Evolutionary conservation across 2,113 vertebrate species (phyloP).

Genomic region (Odobenus rosmarus): DNA sequence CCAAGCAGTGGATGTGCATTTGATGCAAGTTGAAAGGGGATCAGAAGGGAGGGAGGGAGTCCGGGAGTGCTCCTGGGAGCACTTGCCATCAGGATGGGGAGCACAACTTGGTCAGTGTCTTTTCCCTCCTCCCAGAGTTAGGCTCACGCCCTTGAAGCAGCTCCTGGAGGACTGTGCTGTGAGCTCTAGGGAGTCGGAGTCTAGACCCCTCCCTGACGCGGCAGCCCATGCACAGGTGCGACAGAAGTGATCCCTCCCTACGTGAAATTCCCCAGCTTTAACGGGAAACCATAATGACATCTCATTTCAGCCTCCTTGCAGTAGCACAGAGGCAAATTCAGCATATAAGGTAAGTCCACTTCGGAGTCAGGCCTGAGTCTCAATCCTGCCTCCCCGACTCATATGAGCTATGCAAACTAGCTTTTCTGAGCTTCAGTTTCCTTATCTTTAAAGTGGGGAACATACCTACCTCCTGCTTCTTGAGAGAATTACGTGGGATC

Average conservation of each 20-base stretch:
- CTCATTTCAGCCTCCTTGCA: neutral
- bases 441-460: neutral
- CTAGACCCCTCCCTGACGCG: neutral
- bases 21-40: neutral
- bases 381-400: neutral
- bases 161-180: neutral
- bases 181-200: neutral
- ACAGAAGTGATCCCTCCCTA: too few relatives aligned
- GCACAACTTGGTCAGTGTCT: neutral
- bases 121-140: neutral
- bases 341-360: neutral
- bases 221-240: neutral
- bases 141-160: too few relatives aligned
- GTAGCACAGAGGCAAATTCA: neutral
- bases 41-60: neutral
- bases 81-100: neutral
- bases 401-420: neutral
- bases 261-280: neutral
- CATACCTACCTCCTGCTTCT: neutral
- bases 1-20: fast-evolving
- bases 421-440: neutral
- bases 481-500: neutral
- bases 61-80: fast-evolving
- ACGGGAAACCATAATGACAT: neutral
- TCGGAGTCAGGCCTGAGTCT: neutral